Evolutionary conservation across 2,797 vertebrate genomes (phyloP), one percentile per base, ranked within the genome.

Genomic region (Myotis planiceps): DNA sequence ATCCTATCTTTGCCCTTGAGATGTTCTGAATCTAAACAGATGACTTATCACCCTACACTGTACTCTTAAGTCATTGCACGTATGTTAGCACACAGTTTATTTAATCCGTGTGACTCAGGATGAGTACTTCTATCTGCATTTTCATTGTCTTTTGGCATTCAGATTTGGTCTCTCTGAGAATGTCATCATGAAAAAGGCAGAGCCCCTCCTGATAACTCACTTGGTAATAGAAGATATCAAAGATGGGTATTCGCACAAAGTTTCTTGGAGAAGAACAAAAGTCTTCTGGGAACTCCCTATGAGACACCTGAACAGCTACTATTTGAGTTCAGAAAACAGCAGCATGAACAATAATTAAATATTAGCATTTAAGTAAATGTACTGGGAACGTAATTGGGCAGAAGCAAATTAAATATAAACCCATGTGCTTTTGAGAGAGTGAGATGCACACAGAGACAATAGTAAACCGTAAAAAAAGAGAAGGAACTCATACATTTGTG

Each of bases 331-430:
- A 95, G 53, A 88, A 91, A 90, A 94, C 13, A 94, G 63, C 79
- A 29, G 25, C 16, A n/a, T 29, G 88, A 90, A 74, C 32, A 88
- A 49, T 80, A 97, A 90, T 96, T 95, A 95, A 58, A 39, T 82
- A 76, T 66, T 74, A 45, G 18, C 32, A 88, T 95, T 96, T 92
- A 80, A 83, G 86, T 92, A 90, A 96, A 83, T 81, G 75, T 86
- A 93, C 86, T 53, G 51, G 42, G 55, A 90, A 42, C 47, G 53
- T 72, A 76, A 63, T 29, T 74, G 63, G 23, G 32, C 66, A 97
- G 93, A 95, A 91, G 60, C 21, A 94, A 97, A 88, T 95, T 51
- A 88, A 65, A 88, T 74, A 8, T 68, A 90, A 92, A 83, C 45
- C 19, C 9, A 49, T 34, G 49, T 51, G 66, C 49, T 25, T 63